Percentiles rank a stretch among this genome's conserved stretches.
Conservation (phyloP, 2,113 vertebrate genomes). For the Sylvietta virens region DNA sequence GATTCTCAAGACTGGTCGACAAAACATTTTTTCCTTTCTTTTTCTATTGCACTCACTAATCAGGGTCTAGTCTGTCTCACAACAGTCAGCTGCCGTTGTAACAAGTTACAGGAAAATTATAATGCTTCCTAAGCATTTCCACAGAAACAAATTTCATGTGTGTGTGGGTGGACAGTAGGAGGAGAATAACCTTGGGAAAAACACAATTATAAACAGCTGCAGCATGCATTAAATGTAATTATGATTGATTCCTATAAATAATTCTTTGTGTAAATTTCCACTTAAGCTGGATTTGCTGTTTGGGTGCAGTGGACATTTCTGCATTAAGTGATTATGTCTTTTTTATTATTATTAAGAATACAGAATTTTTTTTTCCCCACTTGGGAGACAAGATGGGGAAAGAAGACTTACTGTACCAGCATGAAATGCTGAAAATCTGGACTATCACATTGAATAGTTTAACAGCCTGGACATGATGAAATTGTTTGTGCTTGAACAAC, state of each 20-base stretch:
- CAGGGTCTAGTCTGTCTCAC: neutral
- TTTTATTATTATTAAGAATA: slow-evolving; percentile 76
- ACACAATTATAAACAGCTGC: slow-evolving; percentile 88
- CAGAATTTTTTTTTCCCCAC: slow-evolving; percentile 15
- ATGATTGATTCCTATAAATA: slow-evolving; percentile 93
- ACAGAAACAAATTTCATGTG: slow-evolving; percentile 66
- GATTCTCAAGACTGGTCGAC: neutral
- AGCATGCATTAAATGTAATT: slow-evolving; percentile 87
- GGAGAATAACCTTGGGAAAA: slow-evolving; percentile 69
- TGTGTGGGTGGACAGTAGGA: slow-evolving; percentile 50
- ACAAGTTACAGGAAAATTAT: slow-evolving; percentile 64
- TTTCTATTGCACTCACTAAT: neutral
- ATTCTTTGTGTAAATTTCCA: slow-evolving; percentile 87
- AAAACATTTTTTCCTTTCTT: neutral
- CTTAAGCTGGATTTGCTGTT: slow-evolving; percentile 83
- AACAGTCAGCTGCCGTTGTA: slow-evolving; percentile 44
- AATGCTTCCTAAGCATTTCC: slow-evolving; percentile 66
- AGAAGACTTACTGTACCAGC: slow-evolving; percentile 47
- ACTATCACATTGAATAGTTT: slow-evolving; percentile 68
- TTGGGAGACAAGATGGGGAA: neutral
- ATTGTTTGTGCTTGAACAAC: slow-evolving; percentile 68
- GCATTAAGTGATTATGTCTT: slow-evolving; percentile 81
- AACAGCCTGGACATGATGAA: slow-evolving; percentile 61
- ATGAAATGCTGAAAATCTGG: neutral
- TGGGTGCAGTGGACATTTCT: slow-evolving; percentile 73